Conservation (phyloP, 23 tunicate genomes). For the Halocynthia roretzi region DNA sequence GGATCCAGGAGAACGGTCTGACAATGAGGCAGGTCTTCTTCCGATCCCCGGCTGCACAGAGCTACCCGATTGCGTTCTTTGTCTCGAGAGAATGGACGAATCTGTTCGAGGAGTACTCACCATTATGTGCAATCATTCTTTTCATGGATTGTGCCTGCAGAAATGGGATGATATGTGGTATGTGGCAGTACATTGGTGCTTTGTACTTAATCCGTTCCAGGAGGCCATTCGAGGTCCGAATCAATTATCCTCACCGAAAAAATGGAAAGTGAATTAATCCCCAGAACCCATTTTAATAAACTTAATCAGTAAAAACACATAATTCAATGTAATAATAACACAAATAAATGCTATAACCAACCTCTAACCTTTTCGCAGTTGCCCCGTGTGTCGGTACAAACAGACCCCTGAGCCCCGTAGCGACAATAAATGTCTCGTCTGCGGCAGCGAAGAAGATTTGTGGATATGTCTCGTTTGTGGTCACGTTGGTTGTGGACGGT, state of each 20-base stretch:
- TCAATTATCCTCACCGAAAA: no score
- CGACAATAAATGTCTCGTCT: slow-evolving; percentile 76
- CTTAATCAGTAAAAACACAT: no score
- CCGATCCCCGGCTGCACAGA: slow-evolving; percentile 65
- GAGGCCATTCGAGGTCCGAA: neutral
- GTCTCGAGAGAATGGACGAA: slow-evolving; percentile 98
- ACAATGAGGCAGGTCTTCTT: slow-evolving; percentile 29
- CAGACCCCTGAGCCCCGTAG: slow-evolving; percentile 83
- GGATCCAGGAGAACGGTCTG: neutral
- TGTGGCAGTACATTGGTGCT: neutral
- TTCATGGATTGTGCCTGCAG: slow-evolving; percentile 81
- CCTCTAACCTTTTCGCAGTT: slow-evolving; percentile 30
- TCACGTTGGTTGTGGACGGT: slow-evolving; percentile 95
- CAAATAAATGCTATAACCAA: neutral
- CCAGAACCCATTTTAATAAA: no score
- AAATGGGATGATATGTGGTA: slow-evolving; percentile 86
- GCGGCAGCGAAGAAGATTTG: slow-evolving; percentile 79
- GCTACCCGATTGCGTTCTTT: slow-evolving; percentile 90
- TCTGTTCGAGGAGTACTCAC: slow-evolving; percentile 89
- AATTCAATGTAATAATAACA: no score
- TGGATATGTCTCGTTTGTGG: slow-evolving; percentile 98
- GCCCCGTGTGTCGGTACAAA: slow-evolving; percentile 95
- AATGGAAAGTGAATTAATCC: no score
- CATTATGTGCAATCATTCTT: slow-evolving; percentile 93
- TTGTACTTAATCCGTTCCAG: neutral